phyloP scores from a whole-genome alignment of 2,888 invertebrate genomes.

The Drosophila bunnanda region DNA sequence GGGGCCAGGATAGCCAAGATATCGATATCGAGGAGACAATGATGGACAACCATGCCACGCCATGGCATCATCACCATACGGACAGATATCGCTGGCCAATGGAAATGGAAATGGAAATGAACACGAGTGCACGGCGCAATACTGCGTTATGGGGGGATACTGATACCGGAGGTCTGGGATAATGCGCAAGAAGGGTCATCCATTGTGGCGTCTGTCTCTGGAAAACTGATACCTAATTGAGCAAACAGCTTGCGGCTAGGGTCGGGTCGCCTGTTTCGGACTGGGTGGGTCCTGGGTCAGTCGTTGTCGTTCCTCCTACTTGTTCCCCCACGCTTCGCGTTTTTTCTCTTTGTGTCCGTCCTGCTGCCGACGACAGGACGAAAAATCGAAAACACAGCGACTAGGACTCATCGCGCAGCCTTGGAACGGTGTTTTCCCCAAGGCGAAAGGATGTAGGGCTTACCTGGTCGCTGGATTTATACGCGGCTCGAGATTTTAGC shows the following conservation, averaged over 20 bases:
- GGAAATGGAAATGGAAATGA: slow-evolving; percentile 21
- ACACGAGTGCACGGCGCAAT: slow-evolving; percentile 29
- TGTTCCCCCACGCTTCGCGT: slow-evolving; percentile 16
- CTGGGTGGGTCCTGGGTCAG: slow-evolving; percentile 33
- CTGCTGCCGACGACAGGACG: slow-evolving; percentile 17
- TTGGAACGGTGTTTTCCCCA: slow-evolving; percentile 12
- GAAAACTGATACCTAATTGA: slow-evolving; percentile 76
- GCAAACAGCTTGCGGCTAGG: slow-evolving; percentile 62
- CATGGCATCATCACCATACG: slow-evolving; percentile 36
- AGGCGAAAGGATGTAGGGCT: slow-evolving; percentile 3
- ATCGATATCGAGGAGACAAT: slow-evolving; percentile 31
- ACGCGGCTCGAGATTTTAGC: slow-evolving; percentile 18
- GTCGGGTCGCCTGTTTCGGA: slow-evolving; percentile 14
- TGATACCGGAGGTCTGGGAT: slow-evolving; percentile 11
- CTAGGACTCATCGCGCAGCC: slow-evolving; percentile 15
- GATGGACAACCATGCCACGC: slow-evolving; percentile 20
- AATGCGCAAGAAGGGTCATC: slow-evolving; percentile 26
- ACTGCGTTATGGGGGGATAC: slow-evolving; percentile 4
- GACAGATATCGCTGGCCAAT: slow-evolving; percentile 26
- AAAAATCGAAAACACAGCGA: slow-evolving; percentile 41
- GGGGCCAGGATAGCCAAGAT: slow-evolving; percentile 1
- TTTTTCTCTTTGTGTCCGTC: slow-evolving; percentile 33
- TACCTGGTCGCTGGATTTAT: slow-evolving; percentile 22
- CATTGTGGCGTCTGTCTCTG: slow-evolving; percentile 34
- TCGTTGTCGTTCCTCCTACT: slow-evolving; percentile 14